Percentiles rank a stretch among this genome's conserved stretches.
These are phyloP conservation scores for Noctua pronuba DNA, from an alignment of 2,888 invertebrate genomes.

Conservation along the genomic window DNA sequence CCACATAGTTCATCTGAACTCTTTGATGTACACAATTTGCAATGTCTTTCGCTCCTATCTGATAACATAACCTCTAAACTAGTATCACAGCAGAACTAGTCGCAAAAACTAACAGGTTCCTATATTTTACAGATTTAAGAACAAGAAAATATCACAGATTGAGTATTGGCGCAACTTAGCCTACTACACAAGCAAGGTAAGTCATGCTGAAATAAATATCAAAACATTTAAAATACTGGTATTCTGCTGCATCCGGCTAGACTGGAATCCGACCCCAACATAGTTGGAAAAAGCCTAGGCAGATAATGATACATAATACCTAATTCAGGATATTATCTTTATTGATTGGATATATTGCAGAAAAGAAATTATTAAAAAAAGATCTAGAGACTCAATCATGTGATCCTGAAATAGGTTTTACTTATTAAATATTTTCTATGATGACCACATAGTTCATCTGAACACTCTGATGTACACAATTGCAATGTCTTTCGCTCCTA, in stretches of 20 bases:
- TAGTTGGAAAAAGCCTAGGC: neutral
- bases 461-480: constrained; percentile 76
- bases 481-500: constrained; percentile 89
- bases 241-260: neutral
- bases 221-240: neutral
- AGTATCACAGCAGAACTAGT: no score
- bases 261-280: neutral
- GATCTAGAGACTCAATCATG: neutral
- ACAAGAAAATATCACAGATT: neutral
- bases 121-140: constrained; percentile 9
- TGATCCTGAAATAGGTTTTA: constrained; percentile 7
- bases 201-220: neutral
- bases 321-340: neutral
- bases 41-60: constrained; percentile 90
- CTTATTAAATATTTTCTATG: constrained; percentile 53
- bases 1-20: constrained; percentile 81
- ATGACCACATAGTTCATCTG: constrained; percentile 83
- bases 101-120: neutral
- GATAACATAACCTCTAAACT: constrained; percentile 66
- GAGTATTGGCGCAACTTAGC: neutral
- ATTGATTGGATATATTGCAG: neutral
- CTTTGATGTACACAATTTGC: constrained; percentile 76
- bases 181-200: neutral
- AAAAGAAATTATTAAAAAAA: neutral
- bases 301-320: neutral